Evolutionary conservation across 2,888 invertebrate genomes (phyloP), one percentile per base, ranked within the genome.

Genomic region (Apodemia mormo): DNA sequence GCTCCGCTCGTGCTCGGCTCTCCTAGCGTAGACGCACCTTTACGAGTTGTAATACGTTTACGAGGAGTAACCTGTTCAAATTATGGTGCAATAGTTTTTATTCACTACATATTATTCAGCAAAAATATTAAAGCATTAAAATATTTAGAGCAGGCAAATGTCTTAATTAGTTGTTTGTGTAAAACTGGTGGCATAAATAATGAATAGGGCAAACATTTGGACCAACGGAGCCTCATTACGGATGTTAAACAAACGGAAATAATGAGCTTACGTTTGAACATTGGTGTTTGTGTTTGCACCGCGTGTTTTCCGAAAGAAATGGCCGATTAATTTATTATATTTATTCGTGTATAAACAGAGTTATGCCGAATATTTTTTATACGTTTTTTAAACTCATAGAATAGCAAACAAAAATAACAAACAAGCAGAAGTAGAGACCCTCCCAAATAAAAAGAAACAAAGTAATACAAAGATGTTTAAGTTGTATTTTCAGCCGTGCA

Each of bases 181-280:
- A 54, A 54, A 54, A 54, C 22, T 58, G 58, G 30, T 6, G 58
- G 12, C 58, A 30, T 58, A 58, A 58, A 58, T 58, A 30, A 30
- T 30, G 58, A 58, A 5, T 10, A 30, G 12, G 12, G 58, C 58
- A 58, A 58, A 58, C 58, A 58, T 2, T 30, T 6, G 29, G n/a
- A 7, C 30, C 30, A 8, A 12, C 58, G 29, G 58, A 58, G 58
- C 29, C 54, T 58, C 58, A 58, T 58, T 58, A 58, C 30, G 29
- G 30, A 58, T 30, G 58, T 30, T 30, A 30, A 58, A 58, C 58
- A 30, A 58, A 58, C 58, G 10, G 58, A 12, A 58, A 58, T 58
- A 58, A 58, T 58, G 58, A 58, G 58, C 58, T 58, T 58, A 58
- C 58, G 58, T 30, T 58, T 58, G 58, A 22, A 58, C 58, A 12